Evolutionary conservation across 2,888 invertebrate genomes (phyloP), one percentile per base, ranked within the genome.

Genomic region (Acanthosoma haemorrhoidale): DNA sequence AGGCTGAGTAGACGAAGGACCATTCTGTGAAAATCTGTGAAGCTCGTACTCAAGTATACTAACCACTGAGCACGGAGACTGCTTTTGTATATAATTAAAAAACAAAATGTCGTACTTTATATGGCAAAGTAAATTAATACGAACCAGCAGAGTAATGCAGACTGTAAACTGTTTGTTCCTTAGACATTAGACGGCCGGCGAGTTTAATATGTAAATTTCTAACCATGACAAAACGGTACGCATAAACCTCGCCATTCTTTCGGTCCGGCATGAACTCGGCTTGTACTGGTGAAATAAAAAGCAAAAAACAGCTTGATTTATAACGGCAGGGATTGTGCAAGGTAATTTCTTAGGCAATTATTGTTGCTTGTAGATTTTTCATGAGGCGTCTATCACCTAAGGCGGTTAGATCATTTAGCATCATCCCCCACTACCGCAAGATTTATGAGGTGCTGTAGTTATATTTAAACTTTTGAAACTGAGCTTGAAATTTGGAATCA

Each of bases 361-460:
- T 51, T 51, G 51, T 51, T 25, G n/a, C 51, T 51, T 51, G 51
- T 51, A 51, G 25, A 51, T 51, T 51, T 51, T 51, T 51, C 21
- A 51, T 51, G 51, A 51, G 51, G n/a, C 51, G 25, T 51, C 51
- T 25, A 51, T 51, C 51, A 51, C 25, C 25, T 25, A 51, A 25
- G 21, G 25, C n/a, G 25, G n/a, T n/a, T n/a, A 51, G 25, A 3
- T 21, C 25, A 51, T 51, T 51, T 51, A 51, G 25, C 25, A 51
- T 51, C 25, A 51, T 13, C n/a, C 25, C 29, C 13, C n/a, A 51
- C 51, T n/a, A 25, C n/a, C 25, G 21, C 51, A 3, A 51, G 29
- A 51, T 51, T 25, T 51, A 51, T 51, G 25, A 25, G 25, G 8
- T 4, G 11, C 25, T 25, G 13, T 43, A n/a, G n/a, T n/a, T n/a